A percentile compares a stretch with the other conserved stretches of the same genome.
Evolutionary conservation across 2,113 vertebrate genomes (phyloP).

Genomic region (Canis aureus): DNA sequence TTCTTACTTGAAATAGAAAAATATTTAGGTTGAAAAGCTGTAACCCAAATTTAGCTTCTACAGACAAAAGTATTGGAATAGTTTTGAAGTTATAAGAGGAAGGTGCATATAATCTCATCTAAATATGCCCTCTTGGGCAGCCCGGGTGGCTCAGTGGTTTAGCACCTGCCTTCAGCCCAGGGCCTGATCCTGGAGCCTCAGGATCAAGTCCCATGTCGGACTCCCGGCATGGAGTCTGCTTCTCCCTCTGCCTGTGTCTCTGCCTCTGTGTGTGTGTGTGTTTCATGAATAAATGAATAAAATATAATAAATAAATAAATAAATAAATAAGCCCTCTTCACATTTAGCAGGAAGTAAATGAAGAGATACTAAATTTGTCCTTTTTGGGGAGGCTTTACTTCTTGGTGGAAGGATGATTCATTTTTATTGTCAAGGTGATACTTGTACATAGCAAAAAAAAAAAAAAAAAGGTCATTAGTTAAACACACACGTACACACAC

Average conservation of each 20-base stretch:
- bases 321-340: not conserved
- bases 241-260: not conserved
- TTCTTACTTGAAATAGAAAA: slow-evolving; percentile 31
- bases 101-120: not conserved
- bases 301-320: not conserved
- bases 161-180: not conserved
- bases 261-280: not conserved
- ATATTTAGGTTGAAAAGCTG: not conserved
- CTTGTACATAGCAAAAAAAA: not conserved
- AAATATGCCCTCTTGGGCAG: not conserved
- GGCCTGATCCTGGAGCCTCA: not conserved
- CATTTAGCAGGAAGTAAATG: not conserved
- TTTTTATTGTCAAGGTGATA: slow-evolving; percentile 21
- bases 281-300: no score
- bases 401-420: not conserved
- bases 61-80: not conserved
- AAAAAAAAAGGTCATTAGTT: not conserved
- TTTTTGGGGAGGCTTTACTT: not conserved
- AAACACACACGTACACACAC: not conserved
- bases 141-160: not conserved
- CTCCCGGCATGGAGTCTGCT: no score
- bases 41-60: not conserved
- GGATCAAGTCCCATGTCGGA: no score
- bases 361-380: not conserved
- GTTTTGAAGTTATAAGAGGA: not conserved